Conservation (phyloP, 2,888 invertebrate species). For the Oasisia sp. region DNA sequence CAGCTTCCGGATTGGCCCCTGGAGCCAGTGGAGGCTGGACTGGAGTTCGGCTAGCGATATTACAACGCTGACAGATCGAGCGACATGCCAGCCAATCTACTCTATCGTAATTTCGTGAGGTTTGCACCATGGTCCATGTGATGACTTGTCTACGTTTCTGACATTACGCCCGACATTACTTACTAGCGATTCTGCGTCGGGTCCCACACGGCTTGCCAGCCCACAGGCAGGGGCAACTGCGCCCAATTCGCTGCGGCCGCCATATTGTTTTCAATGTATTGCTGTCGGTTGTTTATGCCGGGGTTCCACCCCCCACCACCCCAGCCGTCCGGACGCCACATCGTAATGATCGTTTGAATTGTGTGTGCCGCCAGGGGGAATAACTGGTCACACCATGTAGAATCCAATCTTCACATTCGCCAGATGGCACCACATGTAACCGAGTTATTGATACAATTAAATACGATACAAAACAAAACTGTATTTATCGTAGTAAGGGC, state of each 20-base stretch:
- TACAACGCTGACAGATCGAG: too few relatives aligned
- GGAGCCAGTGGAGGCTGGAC: too few relatives aligned
- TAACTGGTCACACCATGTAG: background rate
- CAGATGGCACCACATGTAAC: too few relatives aligned
- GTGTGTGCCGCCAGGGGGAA: background rate
- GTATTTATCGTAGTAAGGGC: too few relatives aligned
- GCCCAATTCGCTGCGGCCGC: background rate
- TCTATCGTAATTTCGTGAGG: background rate
- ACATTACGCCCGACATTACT: background rate
- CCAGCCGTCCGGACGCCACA: background rate
- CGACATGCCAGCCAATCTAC: background rate
- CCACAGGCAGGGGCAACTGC: background rate
- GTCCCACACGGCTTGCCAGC: background rate
- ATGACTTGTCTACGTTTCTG: background rate
- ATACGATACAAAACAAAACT: too few relatives aligned
- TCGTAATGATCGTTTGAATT: conserved; percentile 17
- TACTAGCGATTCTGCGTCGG: background rate
- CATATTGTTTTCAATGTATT: background rate
- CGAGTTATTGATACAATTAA: too few relatives aligned
- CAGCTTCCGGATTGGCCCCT: too few relatives aligned
- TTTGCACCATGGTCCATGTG: background rate
- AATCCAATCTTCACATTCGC: too few relatives aligned
- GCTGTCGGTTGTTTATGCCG: background rate
- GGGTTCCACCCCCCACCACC: background rate
- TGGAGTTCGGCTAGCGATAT: too few relatives aligned